Conservation (phyloP, 2,888 invertebrate genomes). For the Chymomyza amoena region DNA sequence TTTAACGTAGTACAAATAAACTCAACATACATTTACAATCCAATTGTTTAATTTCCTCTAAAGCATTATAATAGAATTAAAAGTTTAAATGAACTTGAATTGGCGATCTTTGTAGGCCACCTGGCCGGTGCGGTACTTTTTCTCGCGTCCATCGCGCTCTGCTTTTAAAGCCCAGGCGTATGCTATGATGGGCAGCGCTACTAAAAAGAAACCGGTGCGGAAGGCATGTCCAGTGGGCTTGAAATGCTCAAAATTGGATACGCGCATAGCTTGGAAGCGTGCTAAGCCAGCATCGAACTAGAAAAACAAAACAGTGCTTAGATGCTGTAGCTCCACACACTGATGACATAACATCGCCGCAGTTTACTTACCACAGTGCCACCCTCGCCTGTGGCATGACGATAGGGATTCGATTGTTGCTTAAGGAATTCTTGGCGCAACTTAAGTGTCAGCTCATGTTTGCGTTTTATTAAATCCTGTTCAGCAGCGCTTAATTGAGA, state of each 20-base stretch:
- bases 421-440: slow-evolving; percentile 85
- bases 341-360: slow-evolving; percentile 76
- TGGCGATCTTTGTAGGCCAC: slow-evolving; percentile 86
- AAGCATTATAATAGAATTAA: slow-evolving; percentile 22
- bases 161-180: slow-evolving; percentile 81
- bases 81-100: slow-evolving; percentile 83
- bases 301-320: slow-evolving; percentile 70
- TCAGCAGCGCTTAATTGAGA: slow-evolving; percentile 63
- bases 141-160: slow-evolving; percentile 81
- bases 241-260: slow-evolving; percentile 83
- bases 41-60: slow-evolving; percentile 46
- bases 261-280: slow-evolving; percentile 86
- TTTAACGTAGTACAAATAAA: neutral
- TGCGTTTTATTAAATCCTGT: slow-evolving; percentile 65
- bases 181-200: slow-evolving; percentile 81
- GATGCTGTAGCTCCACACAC: slow-evolving; percentile 2
- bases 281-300: slow-evolving; percentile 91
- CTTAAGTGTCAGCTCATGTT: slow-evolving; percentile 74
- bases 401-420: slow-evolving; percentile 85
- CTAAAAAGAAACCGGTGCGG: slow-evolving; percentile 79
- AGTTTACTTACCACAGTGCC: slow-evolving; percentile 85
- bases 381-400: slow-evolving; percentile 83
- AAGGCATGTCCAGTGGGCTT: slow-evolving; percentile 82
- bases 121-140: slow-evolving; percentile 84
- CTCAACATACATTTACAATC: slow-evolving; percentile 3